These are phyloP conservation scores for Neotoma lepida DNA, from an alignment of 2,113 vertebrate genomes.

Conservation along the genomic window DNA sequence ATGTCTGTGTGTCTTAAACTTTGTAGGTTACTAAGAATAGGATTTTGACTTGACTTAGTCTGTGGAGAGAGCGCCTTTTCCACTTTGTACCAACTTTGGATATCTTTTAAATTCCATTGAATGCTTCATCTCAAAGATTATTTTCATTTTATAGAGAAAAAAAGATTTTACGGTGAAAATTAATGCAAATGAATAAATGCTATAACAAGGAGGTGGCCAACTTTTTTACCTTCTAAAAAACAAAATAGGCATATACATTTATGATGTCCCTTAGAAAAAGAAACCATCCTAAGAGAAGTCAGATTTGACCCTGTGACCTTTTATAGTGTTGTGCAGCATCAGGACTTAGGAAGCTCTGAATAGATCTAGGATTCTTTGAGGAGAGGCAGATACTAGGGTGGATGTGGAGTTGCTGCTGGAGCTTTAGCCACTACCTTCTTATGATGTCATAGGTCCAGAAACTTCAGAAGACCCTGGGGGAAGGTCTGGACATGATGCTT, in stretches of 20 bases:
- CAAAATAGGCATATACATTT: slow-evolving; percentile 9
- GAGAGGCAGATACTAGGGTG: background rate
- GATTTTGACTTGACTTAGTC: slow-evolving; percentile 23
- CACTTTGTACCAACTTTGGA: slow-evolving; percentile 27
- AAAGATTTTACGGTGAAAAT: background rate
- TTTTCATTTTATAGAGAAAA: slow-evolving; percentile 49
- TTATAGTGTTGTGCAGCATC: background rate
- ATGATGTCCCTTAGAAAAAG: background rate
- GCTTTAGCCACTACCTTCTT: background rate
- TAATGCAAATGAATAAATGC: slow-evolving; percentile 11
- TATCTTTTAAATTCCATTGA: background rate
- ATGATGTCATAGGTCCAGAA: background rate
- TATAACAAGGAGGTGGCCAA: background rate
- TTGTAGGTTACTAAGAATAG: slow-evolving; percentile 33
- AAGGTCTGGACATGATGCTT: background rate
- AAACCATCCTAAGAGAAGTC: background rate
- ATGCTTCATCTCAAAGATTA: slow-evolving; percentile 14
- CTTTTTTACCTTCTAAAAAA: background rate
- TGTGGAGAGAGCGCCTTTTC: slow-evolving; percentile 9
- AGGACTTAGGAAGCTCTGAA: background rate
- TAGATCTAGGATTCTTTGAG: background rate
- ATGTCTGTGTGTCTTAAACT: slow-evolving; percentile 47
- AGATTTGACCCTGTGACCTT: background rate
- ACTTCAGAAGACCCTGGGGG: background rate
- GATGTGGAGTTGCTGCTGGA: slow-evolving; percentile 4